These are phyloP conservation scores for Scortum barcoo DNA, from an alignment of 2,113 vertebrate species.

Conservation along the genomic window DNA sequence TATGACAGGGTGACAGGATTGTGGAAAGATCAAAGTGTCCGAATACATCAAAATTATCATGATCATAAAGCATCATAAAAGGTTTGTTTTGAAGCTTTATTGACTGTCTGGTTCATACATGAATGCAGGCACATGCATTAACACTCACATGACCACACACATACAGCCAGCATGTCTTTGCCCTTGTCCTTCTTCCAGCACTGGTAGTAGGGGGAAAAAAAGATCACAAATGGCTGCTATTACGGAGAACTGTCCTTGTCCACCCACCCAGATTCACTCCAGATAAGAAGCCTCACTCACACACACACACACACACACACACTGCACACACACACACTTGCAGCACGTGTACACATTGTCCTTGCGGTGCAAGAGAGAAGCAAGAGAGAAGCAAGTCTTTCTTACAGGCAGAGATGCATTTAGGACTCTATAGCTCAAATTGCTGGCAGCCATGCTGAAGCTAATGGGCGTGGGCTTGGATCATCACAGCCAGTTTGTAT, in stretches of 20 bases:
- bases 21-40: background rate
- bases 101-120: conserved; percentile 16
- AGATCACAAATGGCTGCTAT: conserved; percentile 45
- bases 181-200: background rate
- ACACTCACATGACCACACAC: background rate
- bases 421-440: conserved; percentile 22
- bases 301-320: background rate
- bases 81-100: conserved; percentile 3
- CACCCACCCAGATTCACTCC: conserved; percentile 25
- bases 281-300: conserved; percentile 28
- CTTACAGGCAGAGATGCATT: background rate
- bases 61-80: too few relatives aligned
- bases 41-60: background rate
- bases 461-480: conserved; percentile 37
- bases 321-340: conserved; percentile 1
- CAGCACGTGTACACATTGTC: conserved; percentile 13
- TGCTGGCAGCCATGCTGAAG: conserved; percentile 23
- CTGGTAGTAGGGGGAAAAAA: background rate
- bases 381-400: too few relatives aligned
- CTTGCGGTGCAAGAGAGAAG: conserved; percentile 9
- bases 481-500: conserved; percentile 23
- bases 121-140: background rate
- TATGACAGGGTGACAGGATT: background rate
- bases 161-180: background rate
- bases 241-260: conserved; percentile 31